phyloP scores from a whole-genome alignment of 2,888 invertebrate species.

The Apeira syringaria region DNA sequence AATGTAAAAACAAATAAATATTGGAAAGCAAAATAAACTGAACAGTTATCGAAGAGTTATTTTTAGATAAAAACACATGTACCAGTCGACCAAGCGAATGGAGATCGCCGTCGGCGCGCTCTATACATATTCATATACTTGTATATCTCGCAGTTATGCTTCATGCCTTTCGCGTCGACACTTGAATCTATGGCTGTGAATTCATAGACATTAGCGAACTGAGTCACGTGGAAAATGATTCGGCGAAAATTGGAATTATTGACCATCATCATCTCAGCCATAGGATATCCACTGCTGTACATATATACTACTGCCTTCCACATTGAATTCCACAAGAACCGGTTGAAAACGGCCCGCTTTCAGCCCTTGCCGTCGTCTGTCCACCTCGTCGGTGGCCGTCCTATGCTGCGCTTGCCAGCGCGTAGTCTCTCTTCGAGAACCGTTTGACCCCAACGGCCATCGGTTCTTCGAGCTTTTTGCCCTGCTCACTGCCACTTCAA shows the following conservation, averaged over 20 bases:
- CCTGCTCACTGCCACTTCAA: too few species aligned
- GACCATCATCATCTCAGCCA: too few species aligned
- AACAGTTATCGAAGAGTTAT: constrained; percentile 35
- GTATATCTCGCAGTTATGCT: constrained; percentile 13
- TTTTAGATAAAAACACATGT: constrained; percentile 40
- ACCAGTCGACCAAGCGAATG: constrained; percentile 6
- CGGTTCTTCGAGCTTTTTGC: too few species aligned
- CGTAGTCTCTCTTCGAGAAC: too few species aligned
- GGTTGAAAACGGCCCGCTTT: too few species aligned
- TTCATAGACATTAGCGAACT: background rate
- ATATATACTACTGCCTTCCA: too few species aligned
- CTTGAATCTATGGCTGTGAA: constrained; percentile 8
- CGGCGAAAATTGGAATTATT: constrained; percentile 4
- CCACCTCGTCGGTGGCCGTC: too few species aligned
- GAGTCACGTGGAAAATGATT: constrained; percentile 5
- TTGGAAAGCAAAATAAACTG: constrained; percentile 33
- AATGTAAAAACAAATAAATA: constrained; percentile 35
- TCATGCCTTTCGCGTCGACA: constrained; percentile 13
- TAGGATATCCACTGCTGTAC: too few species aligned
- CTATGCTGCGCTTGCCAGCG: too few species aligned
- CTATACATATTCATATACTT: constrained; percentile 36
- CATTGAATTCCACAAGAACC: too few species aligned
- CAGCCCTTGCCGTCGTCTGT: too few species aligned
- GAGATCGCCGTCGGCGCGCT: constrained; percentile 18
- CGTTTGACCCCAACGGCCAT: too few species aligned